A percentile compares a stretch with the other conserved stretches of the same genome.
These are phyloP conservation scores for Sardinella longiceps DNA, from an alignment of 2,797 vertebrate species.

Conservation along the genomic window DNA sequence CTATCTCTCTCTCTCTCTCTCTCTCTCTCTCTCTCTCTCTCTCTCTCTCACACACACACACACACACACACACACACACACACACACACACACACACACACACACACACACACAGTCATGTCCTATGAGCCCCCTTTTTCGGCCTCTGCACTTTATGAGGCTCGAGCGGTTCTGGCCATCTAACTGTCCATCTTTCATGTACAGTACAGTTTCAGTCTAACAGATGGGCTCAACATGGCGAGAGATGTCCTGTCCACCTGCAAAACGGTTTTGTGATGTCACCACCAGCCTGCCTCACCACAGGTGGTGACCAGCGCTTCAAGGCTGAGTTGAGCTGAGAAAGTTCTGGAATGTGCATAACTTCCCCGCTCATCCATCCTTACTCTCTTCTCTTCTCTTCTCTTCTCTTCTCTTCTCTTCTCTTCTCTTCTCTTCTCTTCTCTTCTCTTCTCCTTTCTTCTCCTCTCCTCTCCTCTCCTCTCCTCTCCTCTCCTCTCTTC, in stretches of 20 bases:
- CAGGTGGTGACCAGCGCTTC: background rate
- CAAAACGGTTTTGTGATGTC: background rate
- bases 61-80: background rate
- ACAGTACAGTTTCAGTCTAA: background rate
- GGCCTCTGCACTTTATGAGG: too few relatives aligned
- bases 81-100: background rate
- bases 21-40: background rate
- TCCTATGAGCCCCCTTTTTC: too few relatives aligned
- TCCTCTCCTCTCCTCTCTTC: too few relatives aligned
- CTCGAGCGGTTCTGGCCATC: background rate
- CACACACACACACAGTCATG: background rate
- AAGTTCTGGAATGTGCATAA: slow-evolving; percentile 11
- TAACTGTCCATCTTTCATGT: background rate
- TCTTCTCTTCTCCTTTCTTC: background rate
- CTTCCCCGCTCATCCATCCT: background rate
- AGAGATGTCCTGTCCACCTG: background rate
- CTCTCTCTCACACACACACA: background rate
- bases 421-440: background rate
- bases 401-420: background rate
- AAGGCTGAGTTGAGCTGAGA: background rate
- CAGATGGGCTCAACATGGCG: background rate
- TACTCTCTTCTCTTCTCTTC: background rate
- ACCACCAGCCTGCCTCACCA: background rate
- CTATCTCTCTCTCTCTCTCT: too few relatives aligned
- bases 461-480: background rate